Percentiles rank a stretch among this genome's conserved stretches.
Evolutionary conservation across 2,797 vertebrate species (phyloP).

Genomic region (Setipinna tenuifilis): DNA sequence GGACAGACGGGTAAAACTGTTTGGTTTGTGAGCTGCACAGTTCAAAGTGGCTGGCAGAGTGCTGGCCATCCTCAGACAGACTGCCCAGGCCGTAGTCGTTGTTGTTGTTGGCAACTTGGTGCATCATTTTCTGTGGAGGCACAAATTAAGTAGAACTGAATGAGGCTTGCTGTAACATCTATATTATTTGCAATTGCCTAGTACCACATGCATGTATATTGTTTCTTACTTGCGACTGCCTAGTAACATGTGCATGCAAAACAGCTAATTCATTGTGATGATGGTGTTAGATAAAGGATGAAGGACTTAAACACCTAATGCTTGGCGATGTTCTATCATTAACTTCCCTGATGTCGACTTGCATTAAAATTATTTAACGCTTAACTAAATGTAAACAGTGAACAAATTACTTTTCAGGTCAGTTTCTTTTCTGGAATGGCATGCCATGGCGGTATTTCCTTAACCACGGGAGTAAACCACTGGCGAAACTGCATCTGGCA

Average conservation of each 20-base stretch:
- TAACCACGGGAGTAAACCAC: neutral
- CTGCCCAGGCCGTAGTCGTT: constrained; percentile 90
- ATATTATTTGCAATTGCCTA: neutral
- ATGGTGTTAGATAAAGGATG: neutral
- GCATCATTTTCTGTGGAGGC: constrained; percentile 92
- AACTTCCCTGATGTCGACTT: neutral
- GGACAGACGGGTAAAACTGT: constrained; percentile 85
- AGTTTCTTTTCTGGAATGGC: neutral
- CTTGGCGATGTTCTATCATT: neutral
- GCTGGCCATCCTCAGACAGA: constrained; percentile 88
- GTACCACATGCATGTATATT: neutral
- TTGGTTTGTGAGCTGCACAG: constrained; percentile 87
- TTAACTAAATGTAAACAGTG: neutral
- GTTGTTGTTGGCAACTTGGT: constrained; percentile 89
- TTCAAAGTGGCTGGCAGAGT: constrained; percentile 90
- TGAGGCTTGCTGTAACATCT: neutral
- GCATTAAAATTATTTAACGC: neutral
- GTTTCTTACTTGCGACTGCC: neutral
- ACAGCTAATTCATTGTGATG: neutral
- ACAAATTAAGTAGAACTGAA: constrained; percentile 18
- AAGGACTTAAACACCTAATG: neutral
- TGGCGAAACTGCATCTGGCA: neutral
- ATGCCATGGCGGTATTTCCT: neutral
- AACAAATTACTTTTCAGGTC: neutral
- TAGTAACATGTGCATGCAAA: neutral